Conservation (phyloP, 1,140 invertebrate genomes). For the Nomia melanderi region DNA sequence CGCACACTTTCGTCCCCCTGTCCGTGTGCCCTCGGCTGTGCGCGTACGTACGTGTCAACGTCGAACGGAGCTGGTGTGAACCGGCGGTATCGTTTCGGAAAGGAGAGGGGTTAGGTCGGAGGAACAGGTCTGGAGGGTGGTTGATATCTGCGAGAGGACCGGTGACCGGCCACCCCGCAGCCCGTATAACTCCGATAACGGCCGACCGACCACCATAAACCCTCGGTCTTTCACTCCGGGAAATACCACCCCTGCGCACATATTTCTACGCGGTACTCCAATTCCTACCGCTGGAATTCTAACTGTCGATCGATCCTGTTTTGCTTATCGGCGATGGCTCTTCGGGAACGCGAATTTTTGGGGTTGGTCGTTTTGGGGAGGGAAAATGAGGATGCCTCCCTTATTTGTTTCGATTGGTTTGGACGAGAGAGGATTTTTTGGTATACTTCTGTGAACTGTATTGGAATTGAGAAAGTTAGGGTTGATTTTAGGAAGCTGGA, state of each 20-base stretch:
- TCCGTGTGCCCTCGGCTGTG: background rate
- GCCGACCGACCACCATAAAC: conserved; percentile 64
- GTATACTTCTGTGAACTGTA: no score
- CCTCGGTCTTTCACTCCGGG: conserved; percentile 62
- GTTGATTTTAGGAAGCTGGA: no score
- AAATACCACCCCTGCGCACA: conserved; percentile 42
- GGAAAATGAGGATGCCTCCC: no score
- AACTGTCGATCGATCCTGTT: background rate
- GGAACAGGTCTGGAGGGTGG: conserved; percentile 50
- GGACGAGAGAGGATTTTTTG: no score
- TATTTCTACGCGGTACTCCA: conserved; percentile 16
- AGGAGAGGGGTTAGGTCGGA: conserved; percentile 14
- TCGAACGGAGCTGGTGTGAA: background rate
- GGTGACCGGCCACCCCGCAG: conserved; percentile 47
- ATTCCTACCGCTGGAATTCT: conserved; percentile 9
- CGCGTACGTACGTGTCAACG: background rate
- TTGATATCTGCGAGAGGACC: conserved; percentile 61
- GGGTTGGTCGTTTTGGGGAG: background rate
- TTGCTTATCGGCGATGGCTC: background rate
- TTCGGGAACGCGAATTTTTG: background rate
- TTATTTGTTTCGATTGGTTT: no score
- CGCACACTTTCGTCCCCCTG: background rate
- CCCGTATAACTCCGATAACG: conserved; percentile 70
- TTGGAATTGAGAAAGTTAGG: no score
- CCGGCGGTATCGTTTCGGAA: background rate